phyloP scores from a whole-genome alignment of 2,113 vertebrate genomes.

The Syngnathoides biaculeatus region DNA sequence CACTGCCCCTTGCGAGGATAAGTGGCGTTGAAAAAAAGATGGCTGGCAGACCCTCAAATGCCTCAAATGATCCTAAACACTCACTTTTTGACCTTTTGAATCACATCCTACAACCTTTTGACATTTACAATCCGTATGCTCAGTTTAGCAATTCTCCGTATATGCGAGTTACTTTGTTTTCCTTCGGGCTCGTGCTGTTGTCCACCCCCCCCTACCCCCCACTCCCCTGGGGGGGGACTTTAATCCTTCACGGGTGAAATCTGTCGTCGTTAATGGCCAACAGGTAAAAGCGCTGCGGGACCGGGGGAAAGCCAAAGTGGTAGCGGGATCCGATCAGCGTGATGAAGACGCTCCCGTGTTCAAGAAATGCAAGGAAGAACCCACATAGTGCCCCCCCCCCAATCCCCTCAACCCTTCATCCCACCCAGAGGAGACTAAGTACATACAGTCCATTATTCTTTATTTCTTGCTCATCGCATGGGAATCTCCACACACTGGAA shows the following conservation, averaged over 20 bases:
- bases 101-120: too few species aligned
- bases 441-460: conserved; percentile 69
- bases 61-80: too few species aligned
- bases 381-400: conserved; percentile 35
- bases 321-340: conserved; percentile 62
- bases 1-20: too few species aligned
- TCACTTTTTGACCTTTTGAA: too few species aligned
- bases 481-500: not conserved
- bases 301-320: conserved; percentile 60
- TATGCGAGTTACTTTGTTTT: not conserved
- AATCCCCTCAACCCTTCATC: conserved; percentile 7
- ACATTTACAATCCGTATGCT: not conserved
- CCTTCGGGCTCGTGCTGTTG: not conserved
- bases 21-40: too few species aligned
- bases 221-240: too few species aligned
- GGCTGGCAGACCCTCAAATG: too few species aligned
- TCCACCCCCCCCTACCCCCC: too few species aligned
- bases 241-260: conserved; percentile 35
- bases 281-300: conserved; percentile 65
- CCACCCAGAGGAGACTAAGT: conserved; percentile 40
- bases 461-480: conserved; percentile 14
- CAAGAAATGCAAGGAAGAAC: conserved; percentile 72
- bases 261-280: conserved; percentile 64
- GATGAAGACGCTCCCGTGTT: conserved; percentile 45
- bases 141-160: not conserved